Conservation (phyloP, 2,888 invertebrate genomes). For the Epistrophella euchroma region DNA sequence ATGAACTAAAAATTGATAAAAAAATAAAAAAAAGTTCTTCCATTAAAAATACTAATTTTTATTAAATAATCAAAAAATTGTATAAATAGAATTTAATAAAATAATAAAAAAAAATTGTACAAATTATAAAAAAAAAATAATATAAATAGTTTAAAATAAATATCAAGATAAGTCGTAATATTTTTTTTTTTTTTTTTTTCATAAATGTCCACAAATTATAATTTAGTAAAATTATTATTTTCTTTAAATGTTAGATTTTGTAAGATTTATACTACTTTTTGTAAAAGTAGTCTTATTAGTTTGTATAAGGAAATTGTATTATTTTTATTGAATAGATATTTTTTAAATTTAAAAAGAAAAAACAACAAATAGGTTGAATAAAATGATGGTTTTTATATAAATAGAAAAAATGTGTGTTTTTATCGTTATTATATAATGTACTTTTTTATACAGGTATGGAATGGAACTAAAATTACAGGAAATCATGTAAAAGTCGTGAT, state of each 20-base stretch:
- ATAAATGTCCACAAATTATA: conserved; percentile 65
- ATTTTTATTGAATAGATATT: conserved; percentile 54
- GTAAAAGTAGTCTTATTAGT: conserved; percentile 77
- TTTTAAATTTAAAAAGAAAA: conserved; percentile 44
- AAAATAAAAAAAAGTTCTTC: conserved; percentile 58
- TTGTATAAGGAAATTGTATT: conserved; percentile 67
- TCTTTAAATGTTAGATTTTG: conserved; percentile 29
- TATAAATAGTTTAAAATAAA: neutral
- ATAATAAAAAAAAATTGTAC: conserved; percentile 53
- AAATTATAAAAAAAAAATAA: conserved; percentile 45
- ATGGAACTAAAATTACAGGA: too few relatives aligned
- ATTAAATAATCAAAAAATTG: conserved; percentile 39
- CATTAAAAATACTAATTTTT: conserved; percentile 42
- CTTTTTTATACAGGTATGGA: too few relatives aligned
- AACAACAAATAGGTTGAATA: conserved; percentile 62
- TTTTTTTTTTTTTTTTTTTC: neutral
- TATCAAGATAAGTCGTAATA: conserved; percentile 31
- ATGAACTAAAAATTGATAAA: conserved; percentile 3
- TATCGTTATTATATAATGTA: neutral
- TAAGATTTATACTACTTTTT: conserved; percentile 73
- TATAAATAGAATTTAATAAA: conserved; percentile 24
- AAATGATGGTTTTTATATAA: conserved; percentile 69
- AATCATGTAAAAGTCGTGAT: too few relatives aligned
- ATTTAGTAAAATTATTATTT: conserved; percentile 73
- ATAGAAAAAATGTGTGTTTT: neutral